Evolutionary conservation across 2,113 vertebrate genomes (phyloP).

Genomic region (Ceratotherium simum): DNA sequence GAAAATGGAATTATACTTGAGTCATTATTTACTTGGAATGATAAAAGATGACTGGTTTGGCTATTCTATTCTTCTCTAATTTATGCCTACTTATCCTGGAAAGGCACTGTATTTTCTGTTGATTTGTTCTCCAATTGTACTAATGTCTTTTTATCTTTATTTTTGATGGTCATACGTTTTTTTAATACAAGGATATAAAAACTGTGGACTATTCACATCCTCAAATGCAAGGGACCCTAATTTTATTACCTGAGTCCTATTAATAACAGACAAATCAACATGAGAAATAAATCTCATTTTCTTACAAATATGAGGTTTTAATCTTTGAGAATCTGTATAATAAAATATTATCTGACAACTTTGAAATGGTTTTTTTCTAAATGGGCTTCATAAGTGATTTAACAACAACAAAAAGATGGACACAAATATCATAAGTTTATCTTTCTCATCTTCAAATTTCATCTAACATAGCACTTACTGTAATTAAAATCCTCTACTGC

Average conservation of each 20-base stretch:
- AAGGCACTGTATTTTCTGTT: conserved; percentile 32
- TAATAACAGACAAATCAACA: conserved; percentile 18
- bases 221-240: conserved; percentile 26
- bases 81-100: background rate
- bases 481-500: conserved; percentile 22
- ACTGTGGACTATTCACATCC: background rate
- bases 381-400: background rate
- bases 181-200: background rate
- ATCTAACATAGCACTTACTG: background rate
- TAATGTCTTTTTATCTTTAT: background rate
- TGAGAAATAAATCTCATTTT: conserved; percentile 58
- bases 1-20: conserved; percentile 60
- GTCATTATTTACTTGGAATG: background rate
- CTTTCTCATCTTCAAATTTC: conserved; percentile 35
- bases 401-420: background rate
- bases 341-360: conserved; percentile 3
- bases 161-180: conserved; percentile 9
- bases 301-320: conserved; percentile 32
- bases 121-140: conserved; percentile 1
- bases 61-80: background rate
- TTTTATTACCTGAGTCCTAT: conserved; percentile 46
- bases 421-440: background rate
- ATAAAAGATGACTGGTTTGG: background rate
- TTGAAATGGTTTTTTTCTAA: background rate
- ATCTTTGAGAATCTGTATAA: conserved; percentile 35